Evolutionary conservation across 2,113 vertebrate genomes (phyloP).

Genomic region (Dolichotis patagonum): DNA sequence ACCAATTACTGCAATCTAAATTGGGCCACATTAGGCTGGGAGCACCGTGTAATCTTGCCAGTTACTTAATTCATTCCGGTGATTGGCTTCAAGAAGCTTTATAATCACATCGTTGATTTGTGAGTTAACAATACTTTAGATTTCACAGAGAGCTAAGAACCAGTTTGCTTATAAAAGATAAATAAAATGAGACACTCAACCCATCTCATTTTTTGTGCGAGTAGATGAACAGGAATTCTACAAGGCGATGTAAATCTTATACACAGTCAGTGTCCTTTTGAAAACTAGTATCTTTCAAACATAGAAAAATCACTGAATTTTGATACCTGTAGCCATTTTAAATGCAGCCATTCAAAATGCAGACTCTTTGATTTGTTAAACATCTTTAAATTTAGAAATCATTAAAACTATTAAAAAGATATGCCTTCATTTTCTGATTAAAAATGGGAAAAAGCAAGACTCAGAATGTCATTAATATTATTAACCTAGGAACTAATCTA

Average conservation of each 20-base stretch:
- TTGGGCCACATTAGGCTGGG: constrained; percentile 50
- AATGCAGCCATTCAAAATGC: constrained; percentile 74
- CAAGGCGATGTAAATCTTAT: constrained; percentile 38
- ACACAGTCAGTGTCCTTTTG: not conserved
- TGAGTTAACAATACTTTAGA: constrained; percentile 66
- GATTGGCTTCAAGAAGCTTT: not conserved
- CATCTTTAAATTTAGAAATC: constrained; percentile 79
- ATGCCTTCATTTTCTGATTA: constrained; percentile 78
- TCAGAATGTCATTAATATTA: constrained; percentile 82
- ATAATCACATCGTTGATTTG: constrained; percentile 40
- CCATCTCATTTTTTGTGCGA: constrained; percentile 61
- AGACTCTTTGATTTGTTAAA: constrained; percentile 80
- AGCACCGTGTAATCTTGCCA: constrained; percentile 42
- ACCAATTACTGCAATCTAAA: constrained; percentile 67
- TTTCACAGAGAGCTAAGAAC: constrained; percentile 57
- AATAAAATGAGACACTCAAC: constrained; percentile 71
- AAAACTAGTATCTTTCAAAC: constrained; percentile 63
- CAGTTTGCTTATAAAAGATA: constrained; percentile 58
- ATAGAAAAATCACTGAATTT: constrained; percentile 53
- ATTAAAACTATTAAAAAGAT: constrained; percentile 79
- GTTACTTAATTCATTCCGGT: constrained; percentile 59
- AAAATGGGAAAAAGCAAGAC: constrained; percentile 77
- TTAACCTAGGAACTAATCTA: constrained; percentile 71
- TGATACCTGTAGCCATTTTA: constrained; percentile 30
- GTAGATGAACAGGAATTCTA: constrained; percentile 67